Base-by-base conservation (phyloP, 2,797 vertebrate species). In the Enteromius viviparus region DNA sequence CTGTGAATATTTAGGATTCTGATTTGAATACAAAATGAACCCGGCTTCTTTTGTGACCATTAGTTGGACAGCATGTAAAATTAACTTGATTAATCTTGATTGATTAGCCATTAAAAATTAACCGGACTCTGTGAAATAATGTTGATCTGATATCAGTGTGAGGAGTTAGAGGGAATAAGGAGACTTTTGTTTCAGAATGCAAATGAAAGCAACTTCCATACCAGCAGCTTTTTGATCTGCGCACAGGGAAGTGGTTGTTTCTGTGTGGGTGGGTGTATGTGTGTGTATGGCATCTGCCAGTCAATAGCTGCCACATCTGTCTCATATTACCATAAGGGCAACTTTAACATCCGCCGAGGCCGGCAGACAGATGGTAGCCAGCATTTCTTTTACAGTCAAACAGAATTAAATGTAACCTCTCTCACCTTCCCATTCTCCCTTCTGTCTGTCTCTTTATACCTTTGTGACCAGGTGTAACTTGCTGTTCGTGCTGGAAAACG, bases 261-360 rank as follows among this genome's bases (percentile, higher is more conserved):
- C 21, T 23, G 65, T 70, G 65, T 71, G 40, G 49, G 34, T 64
- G 10, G 37, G 42, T 53, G 55, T 34, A 64, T 64, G 53, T 47
- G 64, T 26, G 74, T 77, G 72, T 83, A 17, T 68, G 37, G 29
- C 76, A 81, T 87, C 84, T 84, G 66, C 81, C 66, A 68, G 64
- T 86, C 76, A 83, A 40, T 47, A 77, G 71, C 78, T 53, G 74
- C 40, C 84, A 79, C 85, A 88, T 87, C 85, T 87, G 87, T 83
- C 75, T 84, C 66, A 23, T 53, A 81, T 90, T 84, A 82, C 80
- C 77, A 29, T 64, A 71, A 47, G 78, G 74, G 84, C 68, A 51
- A 55, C 65, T 84, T 69, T 34, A 82, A 85, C 70, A 84, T 80
- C 70, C 76, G 40, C 47, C 8, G 64, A 83, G 82, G 42, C 58